phyloP scores from a whole-genome alignment of 2,113 vertebrate genomes.

The Seriola rivoliana region DNA sequence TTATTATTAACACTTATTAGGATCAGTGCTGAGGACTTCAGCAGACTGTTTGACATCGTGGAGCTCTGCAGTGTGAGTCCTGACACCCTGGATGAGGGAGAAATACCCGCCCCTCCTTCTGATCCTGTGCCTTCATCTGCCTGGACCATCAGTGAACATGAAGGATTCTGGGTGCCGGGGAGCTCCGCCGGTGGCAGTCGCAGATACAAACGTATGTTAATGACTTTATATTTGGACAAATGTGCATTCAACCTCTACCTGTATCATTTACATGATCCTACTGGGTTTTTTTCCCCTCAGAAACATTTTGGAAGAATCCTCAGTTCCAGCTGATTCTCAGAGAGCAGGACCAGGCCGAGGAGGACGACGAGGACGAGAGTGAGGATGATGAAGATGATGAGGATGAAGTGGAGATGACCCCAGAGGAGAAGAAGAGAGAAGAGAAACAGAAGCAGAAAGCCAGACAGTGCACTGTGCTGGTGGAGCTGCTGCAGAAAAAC shows the following conservation, averaged over 20 bases:
- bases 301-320: constrained; percentile 85
- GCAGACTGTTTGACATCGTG: constrained; percentile 77
- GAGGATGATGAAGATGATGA: constrained; percentile 50
- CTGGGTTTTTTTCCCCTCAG: constrained; percentile 48
- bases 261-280: neutral
- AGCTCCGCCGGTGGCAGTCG: constrained; percentile 84
- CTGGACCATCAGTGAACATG: constrained; percentile 82
- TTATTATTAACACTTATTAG: constrained; percentile 54
- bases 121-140: neutral
- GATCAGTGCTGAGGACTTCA: constrained; percentile 84
- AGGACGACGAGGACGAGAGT: constrained; percentile 60
- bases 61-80: constrained; percentile 86
- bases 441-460: constrained; percentile 68
- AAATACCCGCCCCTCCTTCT: neutral
- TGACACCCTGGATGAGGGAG: constrained; percentile 64
- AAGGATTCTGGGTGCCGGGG: constrained; percentile 81
- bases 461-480: constrained; percentile 80
- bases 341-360: constrained; percentile 66
- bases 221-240: neutral
- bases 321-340: constrained; percentile 83
- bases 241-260: neutral
- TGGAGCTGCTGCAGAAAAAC: constrained; percentile 87
- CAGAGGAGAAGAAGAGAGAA: constrained; percentile 37
- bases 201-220: constrained; percentile 70
- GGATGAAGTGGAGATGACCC: constrained; percentile 11